Conservation (phyloP, 2,113 vertebrate genomes). For the Tachycineta bicolor region DNA sequence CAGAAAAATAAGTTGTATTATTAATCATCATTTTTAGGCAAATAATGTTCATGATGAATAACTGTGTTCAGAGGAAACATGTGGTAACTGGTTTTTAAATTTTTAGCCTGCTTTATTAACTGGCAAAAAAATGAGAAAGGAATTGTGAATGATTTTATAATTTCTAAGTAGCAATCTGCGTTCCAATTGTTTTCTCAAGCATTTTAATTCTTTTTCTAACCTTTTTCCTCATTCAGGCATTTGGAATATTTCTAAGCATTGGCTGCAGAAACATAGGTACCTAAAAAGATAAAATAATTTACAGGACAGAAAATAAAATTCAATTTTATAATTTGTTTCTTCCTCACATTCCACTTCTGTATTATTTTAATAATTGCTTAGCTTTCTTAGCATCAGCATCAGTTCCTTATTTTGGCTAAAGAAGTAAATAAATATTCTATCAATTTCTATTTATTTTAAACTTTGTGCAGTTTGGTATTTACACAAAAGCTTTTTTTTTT, state of each 20-base stretch:
- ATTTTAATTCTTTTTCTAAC: neutral
- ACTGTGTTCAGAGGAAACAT: neutral
- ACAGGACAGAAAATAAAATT: neutral
- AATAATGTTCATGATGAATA: neutral
- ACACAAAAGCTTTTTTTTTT: too few species aligned
- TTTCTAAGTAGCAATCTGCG: neutral
- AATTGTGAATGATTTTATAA: neutral
- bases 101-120: neutral
- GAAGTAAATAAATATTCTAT: neutral
- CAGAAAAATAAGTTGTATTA: neutral
- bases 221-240: neutral
- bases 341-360: neutral
- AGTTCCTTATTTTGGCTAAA: neutral
- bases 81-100: neutral
- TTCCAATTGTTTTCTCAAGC: neutral
- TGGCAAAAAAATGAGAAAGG: neutral
- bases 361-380: neutral
- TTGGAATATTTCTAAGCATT: neutral
- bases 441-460: neutral
- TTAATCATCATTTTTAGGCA: neutral
- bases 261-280: neutral
- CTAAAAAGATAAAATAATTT: neutral
- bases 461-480: too few species aligned
- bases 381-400: neutral
- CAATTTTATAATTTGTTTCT: neutral